These are phyloP conservation scores for Brachymystax lenok DNA, from an alignment of 2,797 vertebrate species.

Conservation along the genomic window DNA sequence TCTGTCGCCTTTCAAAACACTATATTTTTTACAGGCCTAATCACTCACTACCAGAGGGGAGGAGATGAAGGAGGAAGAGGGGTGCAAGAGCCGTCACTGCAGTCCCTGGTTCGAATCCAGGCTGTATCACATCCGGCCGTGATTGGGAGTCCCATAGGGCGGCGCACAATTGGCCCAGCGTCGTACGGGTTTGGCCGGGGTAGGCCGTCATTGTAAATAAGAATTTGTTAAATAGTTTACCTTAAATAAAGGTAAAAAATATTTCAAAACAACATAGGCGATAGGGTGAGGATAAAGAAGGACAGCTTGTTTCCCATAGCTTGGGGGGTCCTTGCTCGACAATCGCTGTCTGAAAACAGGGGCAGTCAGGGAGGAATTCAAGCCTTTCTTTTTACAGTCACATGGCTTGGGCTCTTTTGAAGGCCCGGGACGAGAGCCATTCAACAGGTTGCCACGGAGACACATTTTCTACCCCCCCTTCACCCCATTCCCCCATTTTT, in stretches of 20 bases:
- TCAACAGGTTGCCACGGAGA: slow-evolving; percentile 63
- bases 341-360: slow-evolving; percentile 43
- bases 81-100: not conserved
- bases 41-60: not conserved
- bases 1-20: not conserved
- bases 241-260: no score
- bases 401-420: slow-evolving; percentile 53
- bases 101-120: no score
- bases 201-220: no score
- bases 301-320: slow-evolving; percentile 29
- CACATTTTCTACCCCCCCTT: slow-evolving; percentile 56
- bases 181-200: no score
- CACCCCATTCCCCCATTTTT: slow-evolving; percentile 40
- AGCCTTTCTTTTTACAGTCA: slow-evolving; percentile 60
- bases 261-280: not conserved
- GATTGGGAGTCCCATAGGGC: no score
- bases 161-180: no score
- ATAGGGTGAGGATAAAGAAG: slow-evolving; percentile 19
- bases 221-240: no score
- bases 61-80: not conserved
- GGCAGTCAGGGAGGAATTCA: slow-evolving; percentile 55
- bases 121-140: no score
- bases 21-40: slow-evolving; percentile 1
- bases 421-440: slow-evolving; percentile 47
- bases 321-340: slow-evolving; percentile 32